Evolutionary conservation across 2,888 invertebrate genomes (phyloP), one percentile per base, ranked within the genome.

Genomic region (Spodoptera littoralis): DNA sequence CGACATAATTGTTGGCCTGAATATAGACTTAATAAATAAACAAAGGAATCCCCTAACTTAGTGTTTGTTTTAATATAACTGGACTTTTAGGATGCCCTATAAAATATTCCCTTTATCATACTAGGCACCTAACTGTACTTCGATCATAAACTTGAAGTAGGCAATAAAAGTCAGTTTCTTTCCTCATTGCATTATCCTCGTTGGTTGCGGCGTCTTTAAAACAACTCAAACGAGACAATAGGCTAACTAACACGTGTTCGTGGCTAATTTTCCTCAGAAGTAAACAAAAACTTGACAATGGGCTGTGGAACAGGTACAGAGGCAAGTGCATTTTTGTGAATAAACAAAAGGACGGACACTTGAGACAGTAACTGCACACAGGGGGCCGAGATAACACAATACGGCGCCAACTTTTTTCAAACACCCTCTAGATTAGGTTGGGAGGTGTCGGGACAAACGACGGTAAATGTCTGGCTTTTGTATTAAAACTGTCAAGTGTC

Each of bases 401-500:
- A 77, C 76, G 94, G 94, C 94, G 94, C 94, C 94, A 92, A 90
- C 83, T 94, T 94, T 94, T 90, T 87, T 77, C 75, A 76, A 53
- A 68, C 52, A 73, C 78, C 78, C 63, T 70, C 82, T 80, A 88
- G 89, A 89, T 91, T 89, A 88, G 80, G 79, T 70, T 57, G 71
- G 77, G 84, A 92, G 90, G 93, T 92, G 94, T 91, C 81, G 88
- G 87, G 81, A 90, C 92, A 93, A 94, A 94, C 83, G 91, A 92
- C 83, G 88, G 89, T 89, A 87, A 87, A 91, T 85, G 88, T 92
- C 93, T 94, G 93, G 86, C 86, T 92, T 92, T 91, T 92, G 91
- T 93, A 89, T 80, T 83, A 77, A 82, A 85, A 79, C 81, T 72
- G 81, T 89, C 84, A 79, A 86, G 84, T 86, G 84, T 74, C 70